Conservation (phyloP, 37 sponge, comb jelly and placozoan species). For the Agelas oroides region DNA sequence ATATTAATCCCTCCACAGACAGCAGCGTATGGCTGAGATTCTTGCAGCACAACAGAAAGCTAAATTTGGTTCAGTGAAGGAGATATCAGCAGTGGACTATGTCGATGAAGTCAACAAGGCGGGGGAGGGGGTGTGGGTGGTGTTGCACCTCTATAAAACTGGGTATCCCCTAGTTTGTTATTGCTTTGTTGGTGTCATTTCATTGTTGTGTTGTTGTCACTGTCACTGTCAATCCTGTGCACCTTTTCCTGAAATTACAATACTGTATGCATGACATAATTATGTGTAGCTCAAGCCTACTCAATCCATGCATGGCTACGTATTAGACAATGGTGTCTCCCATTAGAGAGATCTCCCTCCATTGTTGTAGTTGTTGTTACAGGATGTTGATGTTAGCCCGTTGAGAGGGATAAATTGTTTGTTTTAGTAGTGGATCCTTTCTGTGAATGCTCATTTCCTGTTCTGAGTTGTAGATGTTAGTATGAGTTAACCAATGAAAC, state of each 20-base stretch:
- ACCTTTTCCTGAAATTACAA: too few relatives aligned
- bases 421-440: too few relatives aligned
- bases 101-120: conserved; percentile 99
- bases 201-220: neutral
- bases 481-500: too few relatives aligned
- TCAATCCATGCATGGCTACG: too few relatives aligned
- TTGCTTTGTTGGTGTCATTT: neutral
- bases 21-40: conserved; percentile 95
- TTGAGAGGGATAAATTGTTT: too few relatives aligned
- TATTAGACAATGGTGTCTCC: too few relatives aligned
- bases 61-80: conserved; percentile 88
- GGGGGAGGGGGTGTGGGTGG: conserved; percentile 96
- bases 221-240: neutral
- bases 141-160: conserved; percentile 93
- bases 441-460: too few relatives aligned
- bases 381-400: too few relatives aligned
- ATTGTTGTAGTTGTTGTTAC: too few relatives aligned
- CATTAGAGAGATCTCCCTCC: too few relatives aligned
- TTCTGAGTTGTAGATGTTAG: too few relatives aligned
- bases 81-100: conserved; percentile 94
- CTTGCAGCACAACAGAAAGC: conserved; percentile 67
- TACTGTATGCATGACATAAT: too few relatives aligned
- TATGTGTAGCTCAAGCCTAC: neutral
- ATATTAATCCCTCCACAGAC: conserved; percentile 62
- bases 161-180: conserved; percentile 95